Evolutionary conservation across 2,888 invertebrate genomes (phyloP).

Genomic region (Heliconius sara): DNA sequence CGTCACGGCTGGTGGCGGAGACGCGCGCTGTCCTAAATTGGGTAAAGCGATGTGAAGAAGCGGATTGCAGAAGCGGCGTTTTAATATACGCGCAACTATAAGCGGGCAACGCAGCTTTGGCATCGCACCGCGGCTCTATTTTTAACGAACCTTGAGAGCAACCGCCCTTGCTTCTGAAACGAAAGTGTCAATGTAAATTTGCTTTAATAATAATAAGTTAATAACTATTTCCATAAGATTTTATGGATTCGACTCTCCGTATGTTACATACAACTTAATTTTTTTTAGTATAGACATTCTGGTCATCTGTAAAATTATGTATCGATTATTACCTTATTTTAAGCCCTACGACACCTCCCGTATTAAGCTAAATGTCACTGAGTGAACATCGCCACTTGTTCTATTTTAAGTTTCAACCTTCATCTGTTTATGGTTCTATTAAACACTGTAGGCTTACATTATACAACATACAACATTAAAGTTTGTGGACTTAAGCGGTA

Average conservation of each 20-base stretch:
- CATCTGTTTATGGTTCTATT: slow-evolving; percentile 18
- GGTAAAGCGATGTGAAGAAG: slow-evolving; percentile 60
- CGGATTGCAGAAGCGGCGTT: slow-evolving; percentile 58
- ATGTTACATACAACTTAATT: background rate
- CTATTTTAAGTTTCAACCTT: slow-evolving; percentile 28
- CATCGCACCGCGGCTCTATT: slow-evolving; percentile 80
- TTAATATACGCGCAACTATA: slow-evolving; percentile 65
- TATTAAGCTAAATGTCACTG: slow-evolving; percentile 24
- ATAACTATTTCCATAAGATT: background rate
- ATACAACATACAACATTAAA: background rate
- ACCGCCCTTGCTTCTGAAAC: slow-evolving; percentile 78
- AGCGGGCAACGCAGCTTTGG: slow-evolving; percentile 76
- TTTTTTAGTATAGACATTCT: background rate
- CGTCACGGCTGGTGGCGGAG: slow-evolving; percentile 49
- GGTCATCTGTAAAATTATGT: background rate
- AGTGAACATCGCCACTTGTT: slow-evolving; percentile 22
- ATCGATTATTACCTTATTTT: slow-evolving; percentile 11
- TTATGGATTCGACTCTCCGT: background rate
- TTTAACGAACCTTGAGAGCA: slow-evolving; percentile 81
- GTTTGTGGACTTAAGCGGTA: background rate
- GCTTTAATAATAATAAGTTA: slow-evolving; percentile 26
- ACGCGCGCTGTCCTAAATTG: slow-evolving; percentile 60
- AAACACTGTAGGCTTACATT: background rate
- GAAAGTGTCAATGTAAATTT: slow-evolving; percentile 58
- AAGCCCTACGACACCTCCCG: slow-evolving; percentile 10